Evolutionary conservation across 2,797 vertebrate genomes (phyloP).

Genomic region (Cygnus olor): DNA sequence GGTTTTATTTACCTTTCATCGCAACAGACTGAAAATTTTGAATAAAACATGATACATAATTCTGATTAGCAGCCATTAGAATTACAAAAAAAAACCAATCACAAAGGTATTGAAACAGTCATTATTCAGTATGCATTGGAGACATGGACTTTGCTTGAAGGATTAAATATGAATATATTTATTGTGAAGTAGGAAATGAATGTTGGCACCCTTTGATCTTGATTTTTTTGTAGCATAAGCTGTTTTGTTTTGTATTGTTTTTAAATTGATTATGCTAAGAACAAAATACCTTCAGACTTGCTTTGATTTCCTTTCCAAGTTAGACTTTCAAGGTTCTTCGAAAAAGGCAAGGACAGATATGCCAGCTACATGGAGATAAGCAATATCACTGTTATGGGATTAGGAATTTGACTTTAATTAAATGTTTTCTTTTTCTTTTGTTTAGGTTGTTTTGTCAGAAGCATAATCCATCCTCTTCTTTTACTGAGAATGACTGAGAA

Average conservation of each 20-base stretch:
- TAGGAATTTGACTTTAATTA: background rate
- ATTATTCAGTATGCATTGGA: background rate
- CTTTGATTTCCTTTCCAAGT: constrained; percentile 38
- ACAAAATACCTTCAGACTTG: background rate
- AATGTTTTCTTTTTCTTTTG: constrained; percentile 57
- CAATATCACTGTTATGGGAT: background rate
- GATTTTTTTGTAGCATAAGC: background rate
- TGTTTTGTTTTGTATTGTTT: background rate
- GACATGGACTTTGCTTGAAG: background rate
- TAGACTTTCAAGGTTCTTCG: background rate
- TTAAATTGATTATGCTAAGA: background rate
- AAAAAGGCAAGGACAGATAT: constrained; percentile 27
- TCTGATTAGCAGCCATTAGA: background rate
- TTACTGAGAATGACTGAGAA: constrained; percentile 67
- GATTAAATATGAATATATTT: background rate
- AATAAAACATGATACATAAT: background rate
- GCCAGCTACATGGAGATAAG: constrained; percentile 40
- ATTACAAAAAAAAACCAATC: background rate
- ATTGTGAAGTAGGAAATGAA: background rate
- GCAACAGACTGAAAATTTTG: background rate
- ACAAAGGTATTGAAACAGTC: background rate
- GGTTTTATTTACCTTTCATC: background rate
- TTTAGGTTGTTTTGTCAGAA: constrained; percentile 93
- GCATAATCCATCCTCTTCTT: constrained; percentile 79
- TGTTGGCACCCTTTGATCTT: background rate